phyloP scores from a whole-genome alignment of 2,113 vertebrate species.

The Aegithalos caudatus region DNA sequence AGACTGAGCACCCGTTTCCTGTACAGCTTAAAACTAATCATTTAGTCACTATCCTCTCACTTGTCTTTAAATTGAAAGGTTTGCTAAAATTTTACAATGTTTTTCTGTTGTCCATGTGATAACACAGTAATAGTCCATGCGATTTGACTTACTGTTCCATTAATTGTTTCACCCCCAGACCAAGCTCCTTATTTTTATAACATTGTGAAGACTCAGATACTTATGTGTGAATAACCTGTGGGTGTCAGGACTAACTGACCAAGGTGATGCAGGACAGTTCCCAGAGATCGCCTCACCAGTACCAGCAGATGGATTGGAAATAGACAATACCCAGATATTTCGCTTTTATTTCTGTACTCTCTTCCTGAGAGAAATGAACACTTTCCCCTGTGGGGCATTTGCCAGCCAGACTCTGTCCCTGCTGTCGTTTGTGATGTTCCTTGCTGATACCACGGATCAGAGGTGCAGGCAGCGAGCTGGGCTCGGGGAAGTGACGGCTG shows the following conservation, averaged over 20 bases:
- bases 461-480: background rate
- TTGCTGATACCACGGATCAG: background rate
- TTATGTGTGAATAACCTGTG: background rate
- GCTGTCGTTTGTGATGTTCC: background rate
- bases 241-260: background rate
- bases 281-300: background rate
- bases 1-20: background rate
- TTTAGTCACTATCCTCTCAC: background rate
- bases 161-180: background rate
- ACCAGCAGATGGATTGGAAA: background rate
- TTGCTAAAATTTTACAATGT: background rate
- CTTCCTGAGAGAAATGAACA: background rate
- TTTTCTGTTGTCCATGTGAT: background rate
- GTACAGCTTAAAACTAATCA: background rate
- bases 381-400: background rate
- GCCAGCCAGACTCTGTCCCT: background rate
- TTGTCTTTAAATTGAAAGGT: background rate
- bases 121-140: background rate
- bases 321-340: background rate
- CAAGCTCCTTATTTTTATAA: background rate
- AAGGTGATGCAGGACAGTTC: background rate
- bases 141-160: background rate
- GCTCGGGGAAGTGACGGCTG: background rate
- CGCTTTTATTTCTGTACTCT: background rate
- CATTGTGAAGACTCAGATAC: background rate